phyloP scores from a whole-genome alignment of 2,888 invertebrate genomes.

The Tholera decimalis region DNA sequence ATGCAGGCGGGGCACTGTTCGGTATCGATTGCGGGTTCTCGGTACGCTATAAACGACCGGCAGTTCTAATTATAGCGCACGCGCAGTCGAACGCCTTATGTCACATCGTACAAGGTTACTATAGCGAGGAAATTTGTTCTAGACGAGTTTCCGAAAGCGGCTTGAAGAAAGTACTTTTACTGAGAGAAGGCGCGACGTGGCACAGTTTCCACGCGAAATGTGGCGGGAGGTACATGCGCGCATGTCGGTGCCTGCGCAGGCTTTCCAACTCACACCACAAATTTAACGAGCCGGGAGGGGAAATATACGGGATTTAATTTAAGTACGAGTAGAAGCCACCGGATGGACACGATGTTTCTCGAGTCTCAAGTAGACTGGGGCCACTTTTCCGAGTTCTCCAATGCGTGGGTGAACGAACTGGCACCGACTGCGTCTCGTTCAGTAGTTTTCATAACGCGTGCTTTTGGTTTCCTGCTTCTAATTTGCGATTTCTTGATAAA shows the following conservation, averaged over 20 bases:
- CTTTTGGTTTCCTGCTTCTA: conserved; percentile 19
- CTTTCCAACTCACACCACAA: conserved; percentile 82
- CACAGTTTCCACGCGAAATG: conserved; percentile 88
- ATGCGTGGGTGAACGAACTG: conserved; percentile 43
- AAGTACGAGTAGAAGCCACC: conserved; percentile 71
- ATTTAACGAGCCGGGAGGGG: conserved; percentile 76
- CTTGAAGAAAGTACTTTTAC: conserved; percentile 91
- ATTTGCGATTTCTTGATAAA: conserved; percentile 7
- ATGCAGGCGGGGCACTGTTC: conserved; percentile 63
- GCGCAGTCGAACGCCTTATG: conserved; percentile 82
- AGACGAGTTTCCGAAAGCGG: conserved; percentile 90
- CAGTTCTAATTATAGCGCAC: conserved; percentile 84
- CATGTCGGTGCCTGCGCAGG: conserved; percentile 70
- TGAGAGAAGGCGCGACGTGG: conserved; percentile 85
- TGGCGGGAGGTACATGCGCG: conserved; percentile 63
- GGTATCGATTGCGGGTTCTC: conserved; percentile 80
- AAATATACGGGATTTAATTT: conserved; percentile 74
- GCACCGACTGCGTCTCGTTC: conserved; percentile 34
- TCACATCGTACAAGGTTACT: conserved; percentile 87
- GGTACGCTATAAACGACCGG: conserved; percentile 77
- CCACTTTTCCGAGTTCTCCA: conserved; percentile 76
- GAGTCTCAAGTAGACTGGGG: conserved; percentile 46
- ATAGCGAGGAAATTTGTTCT: conserved; percentile 85
- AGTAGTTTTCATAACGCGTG: conserved; percentile 41
- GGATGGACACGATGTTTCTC: conserved; percentile 70